A percentile compares a stretch with the other conserved stretches of the same genome.
Evolutionary conservation across 2,113 vertebrate species (phyloP).

Genomic region (Peromyscus polionotus): DNA sequence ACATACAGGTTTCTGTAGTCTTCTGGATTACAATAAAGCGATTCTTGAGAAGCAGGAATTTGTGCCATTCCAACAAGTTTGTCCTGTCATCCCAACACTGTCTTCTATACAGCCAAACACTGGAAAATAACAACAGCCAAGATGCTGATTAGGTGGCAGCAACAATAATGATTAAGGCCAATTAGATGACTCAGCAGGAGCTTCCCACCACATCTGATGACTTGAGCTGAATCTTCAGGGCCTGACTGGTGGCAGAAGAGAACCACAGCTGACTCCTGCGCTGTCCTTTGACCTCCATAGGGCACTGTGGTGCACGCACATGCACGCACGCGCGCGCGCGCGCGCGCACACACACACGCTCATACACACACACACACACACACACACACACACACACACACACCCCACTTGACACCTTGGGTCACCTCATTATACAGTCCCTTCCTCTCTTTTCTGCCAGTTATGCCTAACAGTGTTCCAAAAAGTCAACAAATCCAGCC

Average conservation of each 20-base stretch:
- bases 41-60: not conserved
- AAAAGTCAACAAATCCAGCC: not conserved
- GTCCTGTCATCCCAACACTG: not conserved
- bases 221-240: not conserved
- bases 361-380: not conserved
- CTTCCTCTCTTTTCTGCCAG: not conserved
- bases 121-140: constrained; percentile 4
- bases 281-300: not conserved
- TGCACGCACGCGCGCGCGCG: no score
- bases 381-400: not conserved
- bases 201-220: no score
- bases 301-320: fast-evolving
- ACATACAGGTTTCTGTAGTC: not conserved
- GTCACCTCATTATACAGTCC: not conserved
- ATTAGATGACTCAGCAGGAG: not conserved
- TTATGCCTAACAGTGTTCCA: not conserved
- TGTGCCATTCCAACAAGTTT: not conserved
- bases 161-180: not conserved
- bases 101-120: not conserved
- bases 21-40: not conserved
- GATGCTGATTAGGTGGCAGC: not conserved
- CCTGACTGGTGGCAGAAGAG: not conserved
- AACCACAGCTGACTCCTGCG: no score
- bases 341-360: fast-evolving
- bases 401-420: not conserved